Base-by-base conservation (phyloP, 2,888 invertebrate species). In the Sphaeridia pumilis region DNA sequence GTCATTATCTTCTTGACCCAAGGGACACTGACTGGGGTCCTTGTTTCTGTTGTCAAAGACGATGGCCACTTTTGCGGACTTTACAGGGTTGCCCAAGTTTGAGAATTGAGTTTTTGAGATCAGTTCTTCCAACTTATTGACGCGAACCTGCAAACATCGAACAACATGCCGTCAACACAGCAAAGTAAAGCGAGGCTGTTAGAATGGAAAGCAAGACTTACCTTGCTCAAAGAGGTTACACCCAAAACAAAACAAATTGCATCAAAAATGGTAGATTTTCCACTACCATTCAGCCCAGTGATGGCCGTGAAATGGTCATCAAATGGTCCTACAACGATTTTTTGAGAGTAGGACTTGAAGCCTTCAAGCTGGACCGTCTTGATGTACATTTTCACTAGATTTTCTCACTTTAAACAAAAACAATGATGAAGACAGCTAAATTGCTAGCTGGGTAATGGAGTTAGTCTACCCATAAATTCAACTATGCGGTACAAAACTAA, bases 241-340 rank as follows among this genome's bases (percentile, higher is more conserved):
- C 98, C 98, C 24, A 98, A 74, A 5, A 98, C 85, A 71, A 98
- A 99, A 71, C 97, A 98, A 71, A 98, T 95, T 1, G 92, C 82
- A 74, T 98, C 98, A 55, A 98, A 76, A 68, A 98, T 88, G 69
- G 97, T 97, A 0, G 94, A 95, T 73, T 97, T 97, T 28, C 97
- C 97, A 61, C 89, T 92, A 7, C 97, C 97, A 73, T 98, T 98
- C 43, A 97, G 74, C 1, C 97, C 98, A 14, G 97, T 97, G 50
- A 98, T 97, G 2, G 97, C 98, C 67, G 97, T 98, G 70, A 98
- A 98, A 70, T 87, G 81, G 0, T 79, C 79, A 74, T 98, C 97
- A 70, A 98, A 97, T 2, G 86, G 88, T 59, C 80, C 82, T 47
- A 98, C 81, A 73, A 90, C 89, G 0, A 92, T 90, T 61, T 88